Percentiles rank a stretch among this genome's conserved stretches.
These are phyloP conservation scores for Montipora foliosa DNA, from an alignment of 64 coral and sea anemone genomes.

Conservation along the genomic window DNA sequence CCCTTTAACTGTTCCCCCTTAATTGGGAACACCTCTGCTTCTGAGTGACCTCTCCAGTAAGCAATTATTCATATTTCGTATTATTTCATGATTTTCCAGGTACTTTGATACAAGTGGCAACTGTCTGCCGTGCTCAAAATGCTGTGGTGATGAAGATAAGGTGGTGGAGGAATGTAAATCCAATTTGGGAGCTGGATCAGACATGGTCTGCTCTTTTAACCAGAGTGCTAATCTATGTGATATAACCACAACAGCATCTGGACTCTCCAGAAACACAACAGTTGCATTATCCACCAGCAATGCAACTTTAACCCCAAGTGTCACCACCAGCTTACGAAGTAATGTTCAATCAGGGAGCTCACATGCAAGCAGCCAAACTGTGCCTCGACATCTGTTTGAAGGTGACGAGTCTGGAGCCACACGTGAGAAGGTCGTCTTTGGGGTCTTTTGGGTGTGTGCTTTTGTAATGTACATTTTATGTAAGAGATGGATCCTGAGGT, in stretches of 20 bases:
- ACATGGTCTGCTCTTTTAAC: conserved; percentile 19
- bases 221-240: neutral
- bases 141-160: conserved; percentile 6
- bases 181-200: neutral
- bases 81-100: neutral
- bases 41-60: no score
- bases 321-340: neutral
- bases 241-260: neutral
- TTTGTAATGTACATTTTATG: neutral
- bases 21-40: no score
- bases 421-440: no score
- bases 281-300: neutral
- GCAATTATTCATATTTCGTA: no score
- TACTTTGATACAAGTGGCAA: neutral
- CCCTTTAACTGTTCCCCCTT: no score
- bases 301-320: no score
- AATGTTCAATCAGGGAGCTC: neutral
- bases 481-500: neutral
- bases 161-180: conserved; percentile 1
- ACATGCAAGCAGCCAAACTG: neutral
- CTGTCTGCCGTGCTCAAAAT: conserved; percentile 1
- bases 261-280: no score
- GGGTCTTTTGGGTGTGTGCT: neutral
- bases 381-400: neutral
- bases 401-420: neutral